phyloP scores from a whole-genome alignment of 2,888 invertebrate species.

The Yponomeuta plumbellus region DNA sequence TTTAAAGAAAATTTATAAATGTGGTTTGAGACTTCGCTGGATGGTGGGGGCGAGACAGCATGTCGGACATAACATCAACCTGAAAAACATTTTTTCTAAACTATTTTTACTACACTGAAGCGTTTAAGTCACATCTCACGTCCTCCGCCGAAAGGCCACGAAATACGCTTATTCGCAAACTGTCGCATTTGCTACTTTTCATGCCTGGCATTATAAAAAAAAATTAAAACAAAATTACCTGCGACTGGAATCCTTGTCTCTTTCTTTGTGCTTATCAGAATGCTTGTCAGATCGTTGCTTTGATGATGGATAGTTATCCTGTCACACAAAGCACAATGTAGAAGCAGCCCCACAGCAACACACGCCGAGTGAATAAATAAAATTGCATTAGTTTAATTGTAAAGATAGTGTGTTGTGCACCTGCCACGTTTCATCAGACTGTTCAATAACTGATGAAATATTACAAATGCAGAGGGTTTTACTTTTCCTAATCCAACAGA shows the following conservation, averaged over 20 bases:
- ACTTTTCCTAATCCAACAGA: conserved; percentile 55
- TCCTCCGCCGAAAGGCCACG: no score
- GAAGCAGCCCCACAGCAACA: conserved; percentile 78
- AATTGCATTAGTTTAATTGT: conserved; percentile 69
- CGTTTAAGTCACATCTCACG: no score
- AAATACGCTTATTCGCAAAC: no score
- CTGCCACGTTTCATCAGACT: conserved; percentile 48
- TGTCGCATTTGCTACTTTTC: not conserved
- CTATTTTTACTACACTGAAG: no score
- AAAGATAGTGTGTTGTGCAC: conserved; percentile 51
- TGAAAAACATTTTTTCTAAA: no score
- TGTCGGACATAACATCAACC: no score
- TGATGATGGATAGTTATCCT: conserved; percentile 75
- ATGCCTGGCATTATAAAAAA: not conserved
- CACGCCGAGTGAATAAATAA: conserved; percentile 76
- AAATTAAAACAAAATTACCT: conserved; percentile 38
- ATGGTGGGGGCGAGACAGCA: no score
- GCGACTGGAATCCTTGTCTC: conserved; percentile 54
- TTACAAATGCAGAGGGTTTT: conserved; percentile 49
- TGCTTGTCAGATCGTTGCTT: conserved; percentile 75
- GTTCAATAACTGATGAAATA: conserved; percentile 45
- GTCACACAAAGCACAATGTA: conserved; percentile 79
- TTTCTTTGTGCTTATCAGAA: conserved; percentile 73
- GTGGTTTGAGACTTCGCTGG: no score
- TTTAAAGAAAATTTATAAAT: no score